Evolutionary conservation across 2,113 vertebrate genomes (phyloP).

Genomic region (Cercopithecus mona): DNA sequence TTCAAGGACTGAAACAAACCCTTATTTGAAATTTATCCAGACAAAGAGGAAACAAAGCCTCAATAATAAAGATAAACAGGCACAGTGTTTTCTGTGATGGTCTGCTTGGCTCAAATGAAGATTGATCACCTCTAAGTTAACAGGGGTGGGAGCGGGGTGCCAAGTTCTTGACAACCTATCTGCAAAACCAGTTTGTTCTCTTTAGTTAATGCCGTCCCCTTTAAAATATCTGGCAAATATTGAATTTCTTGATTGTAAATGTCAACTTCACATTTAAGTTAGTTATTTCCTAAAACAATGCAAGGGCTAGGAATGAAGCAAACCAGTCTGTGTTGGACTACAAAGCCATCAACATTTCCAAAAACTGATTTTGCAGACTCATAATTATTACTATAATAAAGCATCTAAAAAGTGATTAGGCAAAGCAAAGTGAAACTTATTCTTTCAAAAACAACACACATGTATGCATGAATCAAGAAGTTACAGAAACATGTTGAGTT

Average conservation of each 20-base stretch:
- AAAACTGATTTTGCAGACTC: slow-evolving; percentile 54
- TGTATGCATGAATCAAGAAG: background rate
- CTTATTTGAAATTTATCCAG: slow-evolving; percentile 79
- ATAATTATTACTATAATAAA: background rate
- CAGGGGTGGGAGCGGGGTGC: slow-evolving; percentile 40
- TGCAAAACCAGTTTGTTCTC: slow-evolving; percentile 67
- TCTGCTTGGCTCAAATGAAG: slow-evolving; percentile 82
- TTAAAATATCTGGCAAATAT: slow-evolving; percentile 69
- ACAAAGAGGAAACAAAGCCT: slow-evolving; percentile 81
- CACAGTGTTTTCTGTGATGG: slow-evolving; percentile 81
- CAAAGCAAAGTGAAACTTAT: slow-evolving; percentile 25
- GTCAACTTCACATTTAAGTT: slow-evolving; percentile 74
- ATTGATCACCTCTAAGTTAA: slow-evolving; percentile 83
- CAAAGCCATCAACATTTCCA: slow-evolving; percentile 70
- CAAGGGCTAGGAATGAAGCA: slow-evolving; percentile 61
- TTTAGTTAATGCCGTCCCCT: slow-evolving; percentile 72
- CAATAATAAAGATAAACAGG: slow-evolving; percentile 86
- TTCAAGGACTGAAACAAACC: slow-evolving; percentile 67
- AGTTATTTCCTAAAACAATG: slow-evolving; percentile 66
- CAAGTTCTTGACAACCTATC: slow-evolving; percentile 69
- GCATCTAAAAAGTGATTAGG: slow-evolving; percentile 37
- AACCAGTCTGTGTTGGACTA: slow-evolving; percentile 70
- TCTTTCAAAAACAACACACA: background rate
- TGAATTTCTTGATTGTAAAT: slow-evolving; percentile 66
- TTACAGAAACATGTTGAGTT: slow-evolving; percentile 12